Base-by-base conservation (phyloP, 2,797 vertebrate species). In the Pangasius larnaudii region DNA sequence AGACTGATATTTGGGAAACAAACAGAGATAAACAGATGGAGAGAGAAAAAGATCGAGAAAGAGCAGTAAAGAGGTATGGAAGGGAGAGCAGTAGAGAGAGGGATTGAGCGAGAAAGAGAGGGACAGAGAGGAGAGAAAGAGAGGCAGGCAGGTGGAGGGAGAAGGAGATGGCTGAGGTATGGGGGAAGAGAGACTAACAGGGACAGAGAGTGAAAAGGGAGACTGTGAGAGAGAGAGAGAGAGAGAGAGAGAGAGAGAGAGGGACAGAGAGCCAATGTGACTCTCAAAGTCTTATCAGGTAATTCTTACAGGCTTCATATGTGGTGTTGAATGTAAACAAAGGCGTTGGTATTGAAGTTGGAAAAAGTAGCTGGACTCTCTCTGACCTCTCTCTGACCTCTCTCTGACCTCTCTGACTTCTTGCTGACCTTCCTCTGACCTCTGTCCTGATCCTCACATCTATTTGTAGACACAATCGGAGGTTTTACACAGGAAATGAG, bases 381-480 rank as follows among this genome's bases (percentile, higher is more conserved):
- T 30, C 7, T 67, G 78, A 56, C 56, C 88, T 82, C 30, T 13
- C n/a, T 30, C 7, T 67, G 78, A 56, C 56, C 88, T 82, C 30
- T 75, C 83, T 85, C 51, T 80, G 78, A 49, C 81, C 61, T 30
- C 58, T 30, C 56, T 61, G 78, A 63, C 79, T 14, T 59, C 11
- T 14, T 19, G 1, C 14, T 65, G 63, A 51, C 81, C 81, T 53
- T 53, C 30, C 63, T 78, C 86, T 90, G 88, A 91, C 88, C 87
- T 33, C 72, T 22, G 71, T 53, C 49, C 90, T 84, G 79, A 46
- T 65, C 87, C 82, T 86, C 67, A 71, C 53, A 16, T 75, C 87
- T 87, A 91, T 90, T 91, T 90, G 87, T 86, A 89, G 90, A 89
- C 71, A 75, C 86, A 87, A 77, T 90, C 83, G 85, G 89, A 89